These are phyloP conservation scores for Psammodynastes pulverulentus DNA, from an alignment of 2,113 vertebrate species.

Conservation along the genomic window DNA sequence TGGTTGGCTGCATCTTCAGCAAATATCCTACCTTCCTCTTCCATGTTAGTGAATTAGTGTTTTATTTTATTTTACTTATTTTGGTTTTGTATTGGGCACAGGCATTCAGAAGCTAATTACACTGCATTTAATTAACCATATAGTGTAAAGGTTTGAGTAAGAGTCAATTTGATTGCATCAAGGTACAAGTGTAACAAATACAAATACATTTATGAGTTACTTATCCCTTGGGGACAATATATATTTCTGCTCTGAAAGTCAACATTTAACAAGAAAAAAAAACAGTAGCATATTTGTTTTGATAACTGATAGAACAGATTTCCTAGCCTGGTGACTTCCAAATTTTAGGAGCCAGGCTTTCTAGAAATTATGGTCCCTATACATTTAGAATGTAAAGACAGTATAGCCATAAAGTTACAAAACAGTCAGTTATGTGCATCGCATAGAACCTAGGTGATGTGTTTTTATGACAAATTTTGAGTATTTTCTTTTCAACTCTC, in stretches of 20 bases:
- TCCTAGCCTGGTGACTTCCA: neutral
- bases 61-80: neutral
- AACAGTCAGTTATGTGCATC: neutral
- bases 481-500: neutral
- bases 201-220: neutral
- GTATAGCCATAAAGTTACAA: neutral
- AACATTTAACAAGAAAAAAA: neutral
- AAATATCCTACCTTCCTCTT: neutral
- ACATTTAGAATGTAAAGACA: neutral
- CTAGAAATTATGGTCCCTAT: neutral
- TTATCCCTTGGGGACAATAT: neutral
- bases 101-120: neutral
- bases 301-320: neutral
- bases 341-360: neutral
- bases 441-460: too few species aligned
- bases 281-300: neutral
- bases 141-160: neutral
- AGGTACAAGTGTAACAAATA: neutral
- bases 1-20: neutral
- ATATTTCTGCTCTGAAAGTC: neutral
- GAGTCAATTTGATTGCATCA: neutral
- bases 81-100: neutral
- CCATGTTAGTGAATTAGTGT: neutral
- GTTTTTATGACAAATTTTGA: neutral
- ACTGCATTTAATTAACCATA: neutral